phyloP scores from a whole-genome alignment of 2,888 invertebrate species.

The Ellobium chinense region DNA sequence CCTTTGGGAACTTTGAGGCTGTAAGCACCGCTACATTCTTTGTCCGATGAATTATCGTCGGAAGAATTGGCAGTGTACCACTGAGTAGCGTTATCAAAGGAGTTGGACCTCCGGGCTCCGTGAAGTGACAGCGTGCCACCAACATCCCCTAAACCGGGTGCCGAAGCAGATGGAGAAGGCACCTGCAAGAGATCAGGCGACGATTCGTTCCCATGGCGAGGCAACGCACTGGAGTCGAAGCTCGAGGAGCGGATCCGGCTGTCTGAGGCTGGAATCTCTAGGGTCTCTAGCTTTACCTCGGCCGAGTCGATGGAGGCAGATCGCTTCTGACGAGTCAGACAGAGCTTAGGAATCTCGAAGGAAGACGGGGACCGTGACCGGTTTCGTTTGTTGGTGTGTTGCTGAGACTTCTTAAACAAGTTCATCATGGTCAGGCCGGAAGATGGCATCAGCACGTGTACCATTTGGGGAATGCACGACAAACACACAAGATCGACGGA shows the following conservation, averaged over 20 bases:
- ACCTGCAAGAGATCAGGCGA: conserved; percentile 48
- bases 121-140: background rate
- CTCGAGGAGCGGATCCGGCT: conserved; percentile 69
- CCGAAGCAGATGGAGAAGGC: conserved; percentile 10
- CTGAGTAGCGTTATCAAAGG: conserved; percentile 65
- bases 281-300: conserved; percentile 32
- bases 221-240: conserved; percentile 66
- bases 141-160: background rate
- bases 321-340: conserved; percentile 64
- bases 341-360: conserved; percentile 71
- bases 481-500: too few relatives aligned
- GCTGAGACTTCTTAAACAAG: conserved; percentile 63
- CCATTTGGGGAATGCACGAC: background rate
- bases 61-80: conserved; percentile 58
- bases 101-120: conserved; percentile 62
- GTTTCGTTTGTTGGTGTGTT: conserved; percentile 44
- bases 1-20: conserved; percentile 55
- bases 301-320: conserved; percentile 56
- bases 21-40: conserved; percentile 46
- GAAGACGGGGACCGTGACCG: conserved; percentile 58
- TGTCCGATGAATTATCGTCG: conserved; percentile 65
- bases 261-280: conserved; percentile 65
- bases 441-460: background rate
- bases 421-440: conserved; percentile 53
- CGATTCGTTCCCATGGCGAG: conserved; percentile 28